A percentile compares a stretch with the other conserved stretches of the same genome.
These are phyloP conservation scores for Anthonomus grandis DNA, from an alignment of 1,140 invertebrate species.

Conservation along the genomic window DNA sequence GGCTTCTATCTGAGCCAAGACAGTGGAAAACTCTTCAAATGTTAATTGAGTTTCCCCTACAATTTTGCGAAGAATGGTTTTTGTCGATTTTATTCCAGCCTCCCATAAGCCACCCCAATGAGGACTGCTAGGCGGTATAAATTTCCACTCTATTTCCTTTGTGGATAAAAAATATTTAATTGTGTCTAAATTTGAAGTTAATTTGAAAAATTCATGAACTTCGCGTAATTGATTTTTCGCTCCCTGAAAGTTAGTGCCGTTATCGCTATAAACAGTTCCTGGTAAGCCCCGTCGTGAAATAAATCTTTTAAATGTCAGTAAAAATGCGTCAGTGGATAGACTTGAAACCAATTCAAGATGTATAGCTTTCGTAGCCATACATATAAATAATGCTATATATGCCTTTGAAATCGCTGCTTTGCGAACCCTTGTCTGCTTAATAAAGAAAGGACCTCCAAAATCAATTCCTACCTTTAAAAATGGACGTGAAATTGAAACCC, in stretches of 20 bases:
- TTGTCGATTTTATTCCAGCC: slow-evolving; percentile 36
- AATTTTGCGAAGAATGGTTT: slow-evolving; percentile 38
- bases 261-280: slow-evolving; percentile 19
- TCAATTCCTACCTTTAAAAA: slow-evolving; percentile 20
- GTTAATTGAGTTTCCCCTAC: slow-evolving; percentile 37
- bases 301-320: slow-evolving; percentile 46
- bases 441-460: slow-evolving; percentile 23
- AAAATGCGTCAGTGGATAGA: slow-evolving; percentile 44
- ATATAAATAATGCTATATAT: slow-evolving; percentile 48
- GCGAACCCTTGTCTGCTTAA: slow-evolving; percentile 9
- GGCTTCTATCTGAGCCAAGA: slow-evolving; percentile 34
- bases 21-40: slow-evolving; percentile 37
- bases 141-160: slow-evolving; percentile 28
- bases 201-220: slow-evolving; percentile 10
- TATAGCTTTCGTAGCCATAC: slow-evolving; percentile 45
- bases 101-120: slow-evolving; percentile 40
- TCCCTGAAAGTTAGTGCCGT: slow-evolving; percentile 22
- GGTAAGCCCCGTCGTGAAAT: slow-evolving; percentile 42
- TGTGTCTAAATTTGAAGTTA: background rate
- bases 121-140: slow-evolving; percentile 36
- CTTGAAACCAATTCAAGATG: slow-evolving; percentile 48
- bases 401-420: slow-evolving; percentile 34
- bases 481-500: background rate
- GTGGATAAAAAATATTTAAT: background rate
- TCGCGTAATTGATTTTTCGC: slow-evolving; percentile 15